Conservation (phyloP, 2,797 vertebrate genomes). For the Hippoglossus hippoglossus region DNA sequence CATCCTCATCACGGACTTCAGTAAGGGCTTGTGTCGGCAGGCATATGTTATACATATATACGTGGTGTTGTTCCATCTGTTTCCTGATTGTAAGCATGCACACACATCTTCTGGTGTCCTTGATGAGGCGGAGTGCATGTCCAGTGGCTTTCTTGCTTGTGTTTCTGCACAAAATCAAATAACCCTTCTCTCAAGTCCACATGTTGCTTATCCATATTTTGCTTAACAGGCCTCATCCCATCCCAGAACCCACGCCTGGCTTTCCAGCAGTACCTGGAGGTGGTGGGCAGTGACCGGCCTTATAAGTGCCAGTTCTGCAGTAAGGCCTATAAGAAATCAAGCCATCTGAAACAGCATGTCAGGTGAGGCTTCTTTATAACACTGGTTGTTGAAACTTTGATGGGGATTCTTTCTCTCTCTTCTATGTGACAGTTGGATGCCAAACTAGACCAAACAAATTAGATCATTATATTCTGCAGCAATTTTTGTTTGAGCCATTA, state of each 20-base stretch:
- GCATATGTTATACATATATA: not conserved
- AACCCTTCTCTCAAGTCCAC: not conserved
- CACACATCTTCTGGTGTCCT: not conserved
- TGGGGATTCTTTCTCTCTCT: no score
- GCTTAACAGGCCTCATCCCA: constrained; percentile 90
- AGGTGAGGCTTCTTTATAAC: constrained; percentile 80
- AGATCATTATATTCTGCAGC: no score
- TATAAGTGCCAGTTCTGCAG: constrained; percentile 97
- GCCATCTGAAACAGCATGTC: constrained; percentile 98
- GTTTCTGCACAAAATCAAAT: constrained; percentile 5
- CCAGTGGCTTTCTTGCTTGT: not conserved
- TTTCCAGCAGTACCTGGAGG: constrained; percentile 94
- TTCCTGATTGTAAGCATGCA: not conserved
- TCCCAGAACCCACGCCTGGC: constrained; percentile 89
- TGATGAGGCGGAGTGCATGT: not conserved
- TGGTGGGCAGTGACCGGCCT: constrained; percentile 91
- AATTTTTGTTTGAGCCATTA: no score
- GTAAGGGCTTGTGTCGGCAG: constrained; percentile 75
- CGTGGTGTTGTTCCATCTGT: not conserved
- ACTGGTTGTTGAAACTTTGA: not conserved
- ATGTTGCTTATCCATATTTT: constrained; percentile 16
- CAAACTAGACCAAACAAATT: no score
- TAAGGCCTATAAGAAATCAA: constrained; percentile 98
- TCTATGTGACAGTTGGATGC: no score
- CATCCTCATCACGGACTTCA: constrained; percentile 97